Percentiles rank a stretch among this genome's conserved stretches.
phyloP scores from a whole-genome alignment of 2,113 vertebrate species.

The Macrotis lagotis region DNA sequence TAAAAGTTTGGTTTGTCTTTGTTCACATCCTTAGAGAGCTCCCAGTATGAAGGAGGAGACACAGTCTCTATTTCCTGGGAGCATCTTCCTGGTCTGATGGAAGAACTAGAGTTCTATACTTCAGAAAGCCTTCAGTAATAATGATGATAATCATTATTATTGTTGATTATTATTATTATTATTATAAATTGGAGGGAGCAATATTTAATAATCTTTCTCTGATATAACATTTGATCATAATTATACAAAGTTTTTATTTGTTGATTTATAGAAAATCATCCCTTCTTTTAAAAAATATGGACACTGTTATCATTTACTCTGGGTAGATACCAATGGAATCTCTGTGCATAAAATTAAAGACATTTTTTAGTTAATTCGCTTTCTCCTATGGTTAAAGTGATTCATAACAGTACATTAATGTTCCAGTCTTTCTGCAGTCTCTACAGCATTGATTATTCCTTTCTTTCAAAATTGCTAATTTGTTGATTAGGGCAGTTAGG shows the following conservation, averaged over 20 bases:
- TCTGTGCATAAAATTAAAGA: too few species aligned
- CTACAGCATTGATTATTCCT: too few species aligned
- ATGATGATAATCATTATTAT: background rate
- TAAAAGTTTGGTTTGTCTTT: background rate
- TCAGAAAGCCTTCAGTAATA: background rate
- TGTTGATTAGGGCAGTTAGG: too few species aligned
- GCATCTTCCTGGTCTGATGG: background rate
- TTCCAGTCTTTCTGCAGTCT: too few species aligned
- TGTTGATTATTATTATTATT: background rate
- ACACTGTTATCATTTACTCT: too few species aligned
- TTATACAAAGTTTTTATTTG: background rate
- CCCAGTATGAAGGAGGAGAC: background rate
- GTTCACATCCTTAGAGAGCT: background rate
- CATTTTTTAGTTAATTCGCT: too few species aligned
- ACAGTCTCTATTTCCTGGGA: background rate
- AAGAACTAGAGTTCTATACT: background rate
- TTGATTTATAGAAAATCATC: too few species aligned
- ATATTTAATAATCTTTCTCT: background rate
- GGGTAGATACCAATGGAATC: too few species aligned
- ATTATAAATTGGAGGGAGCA: background rate
- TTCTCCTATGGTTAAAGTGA: too few species aligned
- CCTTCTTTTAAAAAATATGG: too few species aligned
- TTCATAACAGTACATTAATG: too few species aligned
- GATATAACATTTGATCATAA: background rate
- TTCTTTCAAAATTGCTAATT: too few species aligned